These are phyloP conservation scores for Aramus guarauna DNA, from an alignment of 2,113 vertebrate species.

Conservation along the genomic window DNA sequence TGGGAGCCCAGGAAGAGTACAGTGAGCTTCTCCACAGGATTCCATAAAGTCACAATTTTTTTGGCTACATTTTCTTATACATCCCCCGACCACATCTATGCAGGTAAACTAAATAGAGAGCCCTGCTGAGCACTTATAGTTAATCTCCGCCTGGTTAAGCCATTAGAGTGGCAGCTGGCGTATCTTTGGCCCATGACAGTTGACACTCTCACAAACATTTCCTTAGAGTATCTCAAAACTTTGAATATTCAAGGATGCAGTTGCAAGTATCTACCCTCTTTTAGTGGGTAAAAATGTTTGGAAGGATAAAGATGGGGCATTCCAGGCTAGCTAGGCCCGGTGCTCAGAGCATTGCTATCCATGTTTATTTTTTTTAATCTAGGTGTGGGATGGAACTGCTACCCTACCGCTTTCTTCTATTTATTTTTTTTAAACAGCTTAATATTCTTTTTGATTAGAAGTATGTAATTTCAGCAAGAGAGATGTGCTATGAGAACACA, in stretches of 20 bases:
- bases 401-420: neutral
- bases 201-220: neutral
- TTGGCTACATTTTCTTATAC: neutral
- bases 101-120: neutral
- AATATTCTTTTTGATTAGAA: neutral
- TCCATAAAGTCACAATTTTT: neutral
- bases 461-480: neutral
- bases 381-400: neutral
- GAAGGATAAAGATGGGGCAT: neutral
- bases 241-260: neutral
- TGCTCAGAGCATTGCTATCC: neutral
- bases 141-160: neutral
- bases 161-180: rapidly evolving
- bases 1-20: neutral
- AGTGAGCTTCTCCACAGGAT: neutral
- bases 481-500: neutral
- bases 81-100: neutral
- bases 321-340: neutral
- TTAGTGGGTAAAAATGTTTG: neutral
- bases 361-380: neutral
- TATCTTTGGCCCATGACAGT: neutral
- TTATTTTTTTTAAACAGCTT: neutral
- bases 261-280: neutral
- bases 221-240: neutral
- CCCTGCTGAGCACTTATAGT: neutral